Evolutionary conservation across 2,797 vertebrate species (phyloP).

Genomic region (Knipowitschia caucasica): DNA sequence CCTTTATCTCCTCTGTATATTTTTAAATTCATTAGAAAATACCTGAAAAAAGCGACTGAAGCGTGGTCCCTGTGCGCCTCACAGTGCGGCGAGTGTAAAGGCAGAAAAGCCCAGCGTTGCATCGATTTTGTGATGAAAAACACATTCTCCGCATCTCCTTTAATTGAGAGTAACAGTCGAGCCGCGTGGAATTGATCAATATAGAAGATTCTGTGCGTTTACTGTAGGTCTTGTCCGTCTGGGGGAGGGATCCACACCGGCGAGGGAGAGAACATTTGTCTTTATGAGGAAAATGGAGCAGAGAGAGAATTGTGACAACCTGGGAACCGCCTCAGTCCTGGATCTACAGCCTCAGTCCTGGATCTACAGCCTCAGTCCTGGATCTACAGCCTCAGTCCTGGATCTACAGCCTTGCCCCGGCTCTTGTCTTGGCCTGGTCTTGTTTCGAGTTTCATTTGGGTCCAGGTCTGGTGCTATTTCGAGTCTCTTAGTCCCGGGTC

Average conservation of each 20-base stretch:
- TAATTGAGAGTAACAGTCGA: conserved; percentile 74
- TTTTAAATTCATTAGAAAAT: too few species aligned
- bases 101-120: conserved; percentile 66
- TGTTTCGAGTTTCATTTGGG: too few species aligned
- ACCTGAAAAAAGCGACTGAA: conserved; percentile 58
- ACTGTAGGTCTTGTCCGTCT: conserved; percentile 22
- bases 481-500: too few species aligned
- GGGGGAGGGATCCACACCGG: conserved; percentile 4
- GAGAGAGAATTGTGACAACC: neutral
- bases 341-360: too few species aligned
- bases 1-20: too few species aligned
- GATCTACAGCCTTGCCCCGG: too few species aligned
- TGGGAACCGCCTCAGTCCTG: too few species aligned
- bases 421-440: too few species aligned
- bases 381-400: too few species aligned
- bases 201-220: conserved; percentile 48
- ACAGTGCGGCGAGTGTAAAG: conserved; percentile 56
- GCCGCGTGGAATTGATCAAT: conserved; percentile 68
- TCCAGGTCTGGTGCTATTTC: too few species aligned
- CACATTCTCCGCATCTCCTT: conserved; percentile 63
- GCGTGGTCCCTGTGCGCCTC: conserved; percentile 48
- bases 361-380: too few species aligned
- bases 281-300: conserved; percentile 82
- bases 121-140: conserved; percentile 78
- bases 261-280: conserved; percentile 73